A percentile compares a stretch with the other conserved stretches of the same genome.
These are phyloP conservation scores for Cephus pygmeus DNA, from an alignment of 2,888 invertebrate genomes.

Conservation along the genomic window DNA sequence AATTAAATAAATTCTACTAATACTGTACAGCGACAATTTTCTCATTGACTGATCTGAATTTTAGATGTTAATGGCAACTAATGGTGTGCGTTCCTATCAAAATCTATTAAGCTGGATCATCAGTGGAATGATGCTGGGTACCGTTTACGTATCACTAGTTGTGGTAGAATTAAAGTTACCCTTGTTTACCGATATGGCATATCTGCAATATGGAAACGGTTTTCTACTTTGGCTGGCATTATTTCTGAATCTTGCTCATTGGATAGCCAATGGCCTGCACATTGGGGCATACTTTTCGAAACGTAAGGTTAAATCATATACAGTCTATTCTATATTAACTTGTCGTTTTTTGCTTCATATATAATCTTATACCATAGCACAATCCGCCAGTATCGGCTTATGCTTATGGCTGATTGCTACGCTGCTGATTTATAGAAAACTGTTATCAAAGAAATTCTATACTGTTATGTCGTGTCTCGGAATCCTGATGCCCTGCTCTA, in stretches of 20 bases:
- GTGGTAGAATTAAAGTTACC: constrained; percentile 52
- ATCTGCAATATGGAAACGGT: constrained; percentile 54
- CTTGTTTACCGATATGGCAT: constrained; percentile 49
- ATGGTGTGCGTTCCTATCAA: constrained; percentile 54
- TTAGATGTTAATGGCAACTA: constrained; percentile 60
- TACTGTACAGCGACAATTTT: not conserved
- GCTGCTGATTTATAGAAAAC: not conserved
- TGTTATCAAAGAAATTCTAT: not conserved
- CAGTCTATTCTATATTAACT: not conserved
- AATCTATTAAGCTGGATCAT: constrained; percentile 60
- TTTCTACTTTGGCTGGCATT: constrained; percentile 57
- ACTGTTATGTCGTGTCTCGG: not conserved
- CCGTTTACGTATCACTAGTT: constrained; percentile 47
- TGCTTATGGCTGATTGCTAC: not conserved
- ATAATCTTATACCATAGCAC: not conserved
- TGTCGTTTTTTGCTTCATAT: not conserved
- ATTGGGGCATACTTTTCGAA: constrained; percentile 58
- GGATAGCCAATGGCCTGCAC: constrained; percentile 58
- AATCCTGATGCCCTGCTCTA: not conserved
- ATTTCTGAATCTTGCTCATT: constrained; percentile 50
- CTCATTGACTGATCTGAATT: constrained; percentile 10
- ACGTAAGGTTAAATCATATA: constrained; percentile 43
- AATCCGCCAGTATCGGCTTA: not conserved
- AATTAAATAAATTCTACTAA: not conserved
- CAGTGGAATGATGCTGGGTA: constrained; percentile 52